phyloP scores from a whole-genome alignment of 2,888 invertebrate species.

The Heliconius ethilla region DNA sequence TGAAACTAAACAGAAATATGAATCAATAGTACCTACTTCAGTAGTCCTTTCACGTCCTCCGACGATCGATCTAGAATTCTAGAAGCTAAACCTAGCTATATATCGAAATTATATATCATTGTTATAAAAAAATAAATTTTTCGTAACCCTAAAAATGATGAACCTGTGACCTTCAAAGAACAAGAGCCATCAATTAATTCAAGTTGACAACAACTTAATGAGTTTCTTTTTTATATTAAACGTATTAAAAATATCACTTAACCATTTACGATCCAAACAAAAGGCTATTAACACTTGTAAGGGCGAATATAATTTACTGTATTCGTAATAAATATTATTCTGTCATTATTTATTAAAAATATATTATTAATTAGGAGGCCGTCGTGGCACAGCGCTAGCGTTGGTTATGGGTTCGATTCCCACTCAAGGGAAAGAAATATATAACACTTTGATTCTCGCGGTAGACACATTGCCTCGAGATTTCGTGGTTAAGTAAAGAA shows the following conservation, averaged over 20 bases:
- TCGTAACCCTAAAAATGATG: slow-evolving; percentile 2
- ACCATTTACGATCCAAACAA: background rate
- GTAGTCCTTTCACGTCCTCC: no score
- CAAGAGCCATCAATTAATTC: slow-evolving; percentile 1
- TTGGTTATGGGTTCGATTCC: no score
- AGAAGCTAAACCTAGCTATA: no score
- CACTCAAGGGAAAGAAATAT: no score
- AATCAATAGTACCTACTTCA: no score
- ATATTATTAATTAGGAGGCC: no score
- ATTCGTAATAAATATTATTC: background rate
- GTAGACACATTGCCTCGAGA: background rate
- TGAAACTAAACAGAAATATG: no score
- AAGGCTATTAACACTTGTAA: background rate
- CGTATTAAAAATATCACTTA: background rate
- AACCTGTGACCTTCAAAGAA: background rate
- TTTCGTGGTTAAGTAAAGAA: background rate
- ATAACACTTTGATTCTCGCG: no score
- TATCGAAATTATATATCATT: background rate
- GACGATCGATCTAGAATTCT: no score
- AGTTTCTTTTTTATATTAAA: slow-evolving; percentile 13
- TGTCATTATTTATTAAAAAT: background rate
- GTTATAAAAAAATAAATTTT: background rate
- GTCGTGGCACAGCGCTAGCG: no score
- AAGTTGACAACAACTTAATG: slow-evolving; percentile 16
- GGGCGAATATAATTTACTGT: background rate